These are phyloP conservation scores for Lottia scabra DNA, from an alignment of 2,888 invertebrate genomes.

Conservation along the genomic window DNA sequence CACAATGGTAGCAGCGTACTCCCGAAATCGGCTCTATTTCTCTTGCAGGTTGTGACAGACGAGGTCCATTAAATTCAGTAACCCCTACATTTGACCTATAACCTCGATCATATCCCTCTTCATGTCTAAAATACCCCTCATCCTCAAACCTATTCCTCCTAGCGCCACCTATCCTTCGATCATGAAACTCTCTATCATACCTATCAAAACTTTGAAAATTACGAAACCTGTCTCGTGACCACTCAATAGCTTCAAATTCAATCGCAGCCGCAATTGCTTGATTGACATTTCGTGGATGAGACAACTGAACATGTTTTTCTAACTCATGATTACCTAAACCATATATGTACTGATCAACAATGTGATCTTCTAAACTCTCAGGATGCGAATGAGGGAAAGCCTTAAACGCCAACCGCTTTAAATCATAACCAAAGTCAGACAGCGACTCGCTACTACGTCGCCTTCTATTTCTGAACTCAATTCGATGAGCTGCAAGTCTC, in stretches of 20 bases:
- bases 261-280: background rate
- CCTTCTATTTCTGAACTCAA: no score
- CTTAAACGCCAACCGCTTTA: background rate
- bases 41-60: background rate
- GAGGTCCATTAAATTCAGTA: background rate
- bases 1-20: background rate
- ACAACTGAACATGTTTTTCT: background rate
- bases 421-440: conserved; percentile 1
- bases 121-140: background rate
- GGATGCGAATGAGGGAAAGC: background rate
- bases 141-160: background rate
- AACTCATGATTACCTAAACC: background rate
- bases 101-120: no score
- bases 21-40: background rate
- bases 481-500: no score
- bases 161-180: no score
- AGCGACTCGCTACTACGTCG: background rate
- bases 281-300: background rate
- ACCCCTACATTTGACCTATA: background rate
- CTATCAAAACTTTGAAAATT: no score
- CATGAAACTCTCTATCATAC: no score
- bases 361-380: background rate
- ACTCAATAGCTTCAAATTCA: background rate
- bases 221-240: background rate
- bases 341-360: background rate